phyloP scores from a whole-genome alignment of 2,888 invertebrate species.

The Tetropium fuscum region DNA sequence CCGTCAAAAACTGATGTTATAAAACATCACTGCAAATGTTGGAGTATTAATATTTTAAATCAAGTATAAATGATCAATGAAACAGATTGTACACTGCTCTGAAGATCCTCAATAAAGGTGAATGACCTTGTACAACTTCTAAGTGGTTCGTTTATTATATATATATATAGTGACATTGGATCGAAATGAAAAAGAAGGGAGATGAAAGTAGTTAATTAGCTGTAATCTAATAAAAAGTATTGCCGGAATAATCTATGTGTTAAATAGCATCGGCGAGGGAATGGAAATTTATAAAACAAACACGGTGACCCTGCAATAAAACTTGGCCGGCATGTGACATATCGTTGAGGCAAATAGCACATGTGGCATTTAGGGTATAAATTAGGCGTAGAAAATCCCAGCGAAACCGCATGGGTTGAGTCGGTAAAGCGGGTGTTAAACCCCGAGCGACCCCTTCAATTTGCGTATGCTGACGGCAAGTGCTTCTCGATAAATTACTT shows the following conservation, averaged over 20 bases:
- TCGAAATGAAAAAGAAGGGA: neutral
- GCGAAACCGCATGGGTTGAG: constrained; percentile 60
- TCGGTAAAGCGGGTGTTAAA: constrained; percentile 40
- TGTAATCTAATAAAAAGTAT: constrained; percentile 40
- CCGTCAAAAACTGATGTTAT: too few relatives aligned
- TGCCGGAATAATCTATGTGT: constrained; percentile 8
- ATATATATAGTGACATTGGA: neutral
- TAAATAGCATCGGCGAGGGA: constrained; percentile 25
- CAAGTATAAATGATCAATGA: too few relatives aligned
- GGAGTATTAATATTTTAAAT: too few relatives aligned
- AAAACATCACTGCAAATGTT: too few relatives aligned
- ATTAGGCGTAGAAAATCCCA: constrained; percentile 62
- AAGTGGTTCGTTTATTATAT: neutral
- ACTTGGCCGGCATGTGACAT: constrained; percentile 53
- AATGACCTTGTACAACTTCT: neutral
- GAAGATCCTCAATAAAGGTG: too few relatives aligned
- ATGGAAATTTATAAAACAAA: constrained; percentile 55
- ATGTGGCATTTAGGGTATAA: constrained; percentile 56
- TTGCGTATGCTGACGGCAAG: constrained; percentile 50
- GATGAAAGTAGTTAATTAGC: neutral
- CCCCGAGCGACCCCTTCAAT: constrained; percentile 52
- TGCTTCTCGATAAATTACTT: constrained; percentile 62
- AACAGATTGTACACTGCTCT: too few relatives aligned
- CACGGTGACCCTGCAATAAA: constrained; percentile 49
- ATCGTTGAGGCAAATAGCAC: constrained; percentile 54